A percentile compares a stretch with the other conserved stretches of the same genome.
Evolutionary conservation across 1,140 invertebrate genomes (phyloP).

Genomic region (Tribolium madens): DNA sequence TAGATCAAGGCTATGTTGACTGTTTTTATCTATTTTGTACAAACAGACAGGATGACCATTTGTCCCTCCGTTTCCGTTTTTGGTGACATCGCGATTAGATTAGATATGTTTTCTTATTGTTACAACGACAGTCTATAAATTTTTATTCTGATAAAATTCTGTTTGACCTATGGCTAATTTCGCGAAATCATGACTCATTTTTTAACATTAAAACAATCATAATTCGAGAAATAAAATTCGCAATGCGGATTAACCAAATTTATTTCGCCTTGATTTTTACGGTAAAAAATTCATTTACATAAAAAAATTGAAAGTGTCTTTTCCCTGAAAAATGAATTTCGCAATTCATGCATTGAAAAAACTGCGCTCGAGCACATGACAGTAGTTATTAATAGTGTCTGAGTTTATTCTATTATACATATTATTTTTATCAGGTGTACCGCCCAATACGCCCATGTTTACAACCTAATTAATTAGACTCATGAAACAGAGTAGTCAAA

Average conservation of each 20-base stretch:
- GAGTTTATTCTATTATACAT: not conserved
- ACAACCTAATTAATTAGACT: not conserved
- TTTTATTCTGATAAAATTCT: not conserved
- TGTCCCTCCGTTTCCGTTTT: slow-evolving; percentile 5
- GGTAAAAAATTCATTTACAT: not conserved
- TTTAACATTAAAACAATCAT: not conserved
- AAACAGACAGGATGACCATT: slow-evolving; percentile 14
- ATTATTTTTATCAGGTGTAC: not conserved
- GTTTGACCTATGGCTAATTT: not conserved
- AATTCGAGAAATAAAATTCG: not conserved
- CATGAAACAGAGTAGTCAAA: not conserved
- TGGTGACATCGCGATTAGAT: slow-evolving; percentile 14
- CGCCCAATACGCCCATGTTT: slow-evolving; percentile 11
- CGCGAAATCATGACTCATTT: not conserved
- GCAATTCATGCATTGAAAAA: not conserved
- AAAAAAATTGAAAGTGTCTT: not conserved
- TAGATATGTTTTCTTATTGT: slow-evolving; percentile 21
- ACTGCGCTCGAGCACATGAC: not conserved
- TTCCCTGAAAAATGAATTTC: not conserved
- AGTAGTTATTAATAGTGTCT: not conserved
- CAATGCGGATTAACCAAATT: not conserved
- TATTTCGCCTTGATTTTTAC: not conserved
- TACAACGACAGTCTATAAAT: slow-evolving; percentile 6
- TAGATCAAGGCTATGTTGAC: not conserved
- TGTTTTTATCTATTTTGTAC: slow-evolving; percentile 20